Percentiles rank a stretch among this genome's conserved stretches.
Evolutionary conservation across 2,113 vertebrate genomes (phyloP).

Genomic region (Zosterops japonicus): DNA sequence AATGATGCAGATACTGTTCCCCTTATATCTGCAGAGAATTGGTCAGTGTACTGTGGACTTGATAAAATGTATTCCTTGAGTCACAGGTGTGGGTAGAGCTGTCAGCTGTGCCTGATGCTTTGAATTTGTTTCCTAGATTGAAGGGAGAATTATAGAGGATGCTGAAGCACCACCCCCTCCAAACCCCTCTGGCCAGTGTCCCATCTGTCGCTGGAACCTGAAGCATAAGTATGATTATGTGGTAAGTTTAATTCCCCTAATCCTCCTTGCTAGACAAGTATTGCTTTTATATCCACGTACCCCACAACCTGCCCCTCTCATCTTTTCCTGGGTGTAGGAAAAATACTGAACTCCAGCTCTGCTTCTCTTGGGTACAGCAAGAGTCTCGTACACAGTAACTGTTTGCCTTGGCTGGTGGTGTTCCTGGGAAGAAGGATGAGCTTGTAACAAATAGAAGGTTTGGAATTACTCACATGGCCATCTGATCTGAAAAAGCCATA

Average conservation of each 20-base stretch:
- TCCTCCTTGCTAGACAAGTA: background rate
- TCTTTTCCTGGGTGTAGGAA: background rate
- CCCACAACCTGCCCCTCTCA: accelerated
- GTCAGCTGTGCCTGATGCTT: background rate
- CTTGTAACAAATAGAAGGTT: background rate
- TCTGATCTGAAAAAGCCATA: background rate
- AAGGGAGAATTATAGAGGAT: constrained; percentile 77
- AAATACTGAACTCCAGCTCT: background rate
- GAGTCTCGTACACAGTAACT: background rate
- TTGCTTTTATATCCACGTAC: background rate
- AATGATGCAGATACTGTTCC: background rate
- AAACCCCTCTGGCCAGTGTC: constrained; percentile 90
- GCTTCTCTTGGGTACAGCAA: background rate
- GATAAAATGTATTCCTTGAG: background rate
- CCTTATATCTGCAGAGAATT: background rate
- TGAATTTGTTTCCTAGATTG: constrained; percentile 78
- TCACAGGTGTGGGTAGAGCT: background rate
- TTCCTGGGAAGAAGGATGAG: background rate
- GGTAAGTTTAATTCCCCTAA: constrained; percentile 74
- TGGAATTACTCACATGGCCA: background rate
- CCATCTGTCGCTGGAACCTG: constrained; percentile 96
- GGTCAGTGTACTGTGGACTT: accelerated
- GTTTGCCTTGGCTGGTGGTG: background rate
- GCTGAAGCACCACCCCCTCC: constrained; percentile 79
- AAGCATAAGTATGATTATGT: constrained; percentile 92